Evolutionary conservation across 1,140 invertebrate genomes (phyloP), one percentile per base, ranked within the genome.

Genomic region (Steinernema feltiae): DNA sequence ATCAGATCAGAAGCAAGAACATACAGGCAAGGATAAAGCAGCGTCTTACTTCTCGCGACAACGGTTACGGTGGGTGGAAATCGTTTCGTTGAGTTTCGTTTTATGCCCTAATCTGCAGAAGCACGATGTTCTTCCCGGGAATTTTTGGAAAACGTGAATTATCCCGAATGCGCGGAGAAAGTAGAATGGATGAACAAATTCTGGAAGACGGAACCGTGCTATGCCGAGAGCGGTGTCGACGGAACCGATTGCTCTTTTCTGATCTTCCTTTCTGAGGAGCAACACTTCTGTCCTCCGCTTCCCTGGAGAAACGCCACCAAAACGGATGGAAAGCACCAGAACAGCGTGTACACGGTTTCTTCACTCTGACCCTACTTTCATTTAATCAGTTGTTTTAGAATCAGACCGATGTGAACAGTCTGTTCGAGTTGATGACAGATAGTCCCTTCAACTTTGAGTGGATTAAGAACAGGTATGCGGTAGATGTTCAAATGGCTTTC

Each of bases 141-240:
- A 15, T 27, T 63, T 63, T 27, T 3, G 24, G 24, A 12, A 27
- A 63, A 74, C 17, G 27, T 3, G 21, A 46, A 77, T 2, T 81
- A 46, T 73, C 78, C 79, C 3, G 71, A 80, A 30, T 81, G 79
- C 41, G n/a, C 32, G 30, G 32, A 35, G 29, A 79, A 80, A 48
- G 30, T 81, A 30, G 32, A 87, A 84, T 88, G 87, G 87, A 88
- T 88, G 86, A 80, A 78, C 7, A 75, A 80, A 27, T 84, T 85
- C 81, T 88, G 88, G 88, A 82, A 86, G 69, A 86, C 86, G 3
- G 85, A 88, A 74, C 73, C 78, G 0, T 88, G 88, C 77, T 88
- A 88, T 74, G 79, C 78, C 12, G 77, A 84, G 0, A 85, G 85
- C 70, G 86, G 87, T 2, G 87, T 88, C 7, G 86, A 88, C 77